These are phyloP conservation scores for Papilio helenus DNA, from an alignment of 1,140 invertebrate species.

Conservation along the genomic window DNA sequence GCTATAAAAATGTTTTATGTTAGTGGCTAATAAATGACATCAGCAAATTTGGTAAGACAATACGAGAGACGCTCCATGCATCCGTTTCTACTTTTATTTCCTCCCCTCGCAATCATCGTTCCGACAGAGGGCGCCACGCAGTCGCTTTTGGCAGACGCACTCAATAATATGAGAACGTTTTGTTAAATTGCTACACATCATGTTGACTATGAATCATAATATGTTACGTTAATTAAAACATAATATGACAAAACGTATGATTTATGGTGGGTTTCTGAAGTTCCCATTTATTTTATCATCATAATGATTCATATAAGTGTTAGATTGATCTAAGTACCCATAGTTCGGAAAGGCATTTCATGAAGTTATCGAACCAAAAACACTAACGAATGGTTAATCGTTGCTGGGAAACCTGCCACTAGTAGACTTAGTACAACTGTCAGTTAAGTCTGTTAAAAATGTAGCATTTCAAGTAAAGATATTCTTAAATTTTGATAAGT, in stretches of 20 bases:
- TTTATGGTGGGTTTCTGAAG: neutral
- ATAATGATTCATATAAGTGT: no score
- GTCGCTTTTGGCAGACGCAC: conserved; percentile 69
- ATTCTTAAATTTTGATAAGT: no score
- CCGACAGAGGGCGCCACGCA: conserved; percentile 69
- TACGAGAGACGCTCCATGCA: conserved; percentile 76
- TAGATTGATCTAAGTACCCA: no score
- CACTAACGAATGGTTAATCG: no score
- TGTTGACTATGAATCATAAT: conserved; percentile 21
- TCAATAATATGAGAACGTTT: conserved; percentile 72
- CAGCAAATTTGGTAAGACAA: conserved; percentile 82
- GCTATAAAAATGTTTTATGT: conserved; percentile 83
- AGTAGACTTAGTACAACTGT: no score
- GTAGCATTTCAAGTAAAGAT: no score
- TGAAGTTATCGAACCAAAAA: no score
- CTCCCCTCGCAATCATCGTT: conserved; percentile 76
- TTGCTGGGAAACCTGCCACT: no score
- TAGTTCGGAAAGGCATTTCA: no score
- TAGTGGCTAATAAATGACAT: conserved; percentile 83
- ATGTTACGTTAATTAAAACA: neutral
- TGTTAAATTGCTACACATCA: conserved; percentile 57
- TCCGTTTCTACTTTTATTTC: conserved; percentile 69
- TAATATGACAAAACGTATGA: neutral
- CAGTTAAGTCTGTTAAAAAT: no score
- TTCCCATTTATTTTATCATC: no score